These are phyloP conservation scores for Drosophila persimilis DNA, from an alignment of 1,140 invertebrate genomes.

Conservation along the genomic window DNA sequence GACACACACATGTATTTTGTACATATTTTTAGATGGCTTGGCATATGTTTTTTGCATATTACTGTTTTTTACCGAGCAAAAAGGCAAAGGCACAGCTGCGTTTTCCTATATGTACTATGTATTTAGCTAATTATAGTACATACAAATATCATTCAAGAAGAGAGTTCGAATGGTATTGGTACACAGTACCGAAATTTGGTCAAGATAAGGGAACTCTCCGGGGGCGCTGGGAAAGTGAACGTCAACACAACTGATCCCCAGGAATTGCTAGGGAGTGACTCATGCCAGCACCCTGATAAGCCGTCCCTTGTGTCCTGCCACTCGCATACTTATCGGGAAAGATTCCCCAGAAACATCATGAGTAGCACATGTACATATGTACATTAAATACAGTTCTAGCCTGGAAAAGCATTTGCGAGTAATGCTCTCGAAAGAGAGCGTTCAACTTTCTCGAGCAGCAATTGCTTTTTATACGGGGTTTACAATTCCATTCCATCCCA, in stretches of 20 bases:
- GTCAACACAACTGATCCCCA: slow-evolving; percentile 4
- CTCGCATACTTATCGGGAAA: slow-evolving; percentile 18
- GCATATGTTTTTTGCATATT: too few relatives aligned
- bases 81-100: too few relatives aligned
- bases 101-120: neutral
- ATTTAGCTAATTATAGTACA: slow-evolving; percentile 57
- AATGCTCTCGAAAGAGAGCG: neutral
- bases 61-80: too few relatives aligned
- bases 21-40: too few relatives aligned
- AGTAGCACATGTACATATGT: neutral
- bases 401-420: slow-evolving; percentile 4
- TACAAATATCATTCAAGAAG: slow-evolving; percentile 37
- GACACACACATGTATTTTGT: too few relatives aligned
- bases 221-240: too few relatives aligned
- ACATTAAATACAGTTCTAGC: neutral
- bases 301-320: slow-evolving; percentile 35
- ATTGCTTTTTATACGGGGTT: neutral
- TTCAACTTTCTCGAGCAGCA: slow-evolving; percentile 4
- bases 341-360: neutral
- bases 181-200: slow-evolving; percentile 7
- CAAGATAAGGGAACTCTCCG: slow-evolving; percentile 4
- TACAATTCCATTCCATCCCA: neutral
- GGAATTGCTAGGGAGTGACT: slow-evolving; percentile 20
- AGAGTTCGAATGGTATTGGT: slow-evolving; percentile 19
- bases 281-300: slow-evolving; percentile 24